These are phyloP conservation scores for Lasioglossum marginatum DNA, from an alignment of 2,888 invertebrate genomes.

Conservation along the genomic window DNA sequence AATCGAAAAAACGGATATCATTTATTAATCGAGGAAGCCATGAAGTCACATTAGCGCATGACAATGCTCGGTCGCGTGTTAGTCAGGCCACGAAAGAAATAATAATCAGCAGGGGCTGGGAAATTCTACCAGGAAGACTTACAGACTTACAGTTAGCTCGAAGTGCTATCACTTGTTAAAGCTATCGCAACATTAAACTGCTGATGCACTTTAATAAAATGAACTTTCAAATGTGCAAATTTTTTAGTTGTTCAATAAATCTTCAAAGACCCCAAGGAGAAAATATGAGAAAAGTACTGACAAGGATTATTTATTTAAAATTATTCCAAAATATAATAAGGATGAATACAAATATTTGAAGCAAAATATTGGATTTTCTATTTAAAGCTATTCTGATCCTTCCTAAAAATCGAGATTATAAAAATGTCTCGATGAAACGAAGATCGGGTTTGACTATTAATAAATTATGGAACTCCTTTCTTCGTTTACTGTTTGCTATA, in stretches of 20 bases:
- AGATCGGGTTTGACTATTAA: too few species aligned
- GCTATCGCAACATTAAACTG: neutral
- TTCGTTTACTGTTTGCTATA: neutral
- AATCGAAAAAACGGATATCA: neutral
- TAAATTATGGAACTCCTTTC: neutral
- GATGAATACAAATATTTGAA: too few species aligned
- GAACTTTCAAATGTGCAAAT: too few species aligned
- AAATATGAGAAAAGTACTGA: too few species aligned
- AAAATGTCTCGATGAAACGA: too few species aligned
- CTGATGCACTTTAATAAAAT: too few species aligned
- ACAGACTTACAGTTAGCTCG: neutral
- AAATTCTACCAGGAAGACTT: conserved; percentile 11
- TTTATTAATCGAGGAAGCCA: conserved; percentile 8
- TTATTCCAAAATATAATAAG: too few species aligned
- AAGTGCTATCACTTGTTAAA: conserved; percentile 14
- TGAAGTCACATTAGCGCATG: neutral
- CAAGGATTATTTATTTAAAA: too few species aligned
- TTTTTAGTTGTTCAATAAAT: too few species aligned
- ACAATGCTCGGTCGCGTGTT: conserved; percentile 11
- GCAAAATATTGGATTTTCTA: too few species aligned
- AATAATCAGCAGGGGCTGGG: conserved; percentile 6
- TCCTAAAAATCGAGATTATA: neutral
- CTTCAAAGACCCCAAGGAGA: too few species aligned
- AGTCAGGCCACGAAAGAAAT: neutral
- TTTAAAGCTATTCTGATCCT: neutral